Percentiles rank a stretch among this genome's conserved stretches.
phyloP scores from a whole-genome alignment of 2,797 vertebrate genomes.

The Malacoctenus gilli region DNA sequence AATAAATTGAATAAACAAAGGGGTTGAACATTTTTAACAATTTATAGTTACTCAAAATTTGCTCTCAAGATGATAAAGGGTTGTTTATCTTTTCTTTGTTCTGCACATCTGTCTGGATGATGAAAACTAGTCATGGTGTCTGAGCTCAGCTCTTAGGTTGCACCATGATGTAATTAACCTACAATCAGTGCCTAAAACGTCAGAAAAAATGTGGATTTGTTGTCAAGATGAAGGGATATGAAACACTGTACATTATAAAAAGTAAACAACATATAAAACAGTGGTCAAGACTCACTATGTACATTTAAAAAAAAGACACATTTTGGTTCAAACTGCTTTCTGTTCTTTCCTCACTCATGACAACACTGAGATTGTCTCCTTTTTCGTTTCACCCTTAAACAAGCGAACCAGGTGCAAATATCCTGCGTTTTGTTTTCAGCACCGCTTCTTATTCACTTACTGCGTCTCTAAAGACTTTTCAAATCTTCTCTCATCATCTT shows the following conservation, averaged over 20 bases:
- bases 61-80: too few relatives aligned
- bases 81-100: too few relatives aligned
- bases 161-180: background rate
- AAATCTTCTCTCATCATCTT: constrained; percentile 11
- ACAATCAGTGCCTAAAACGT: background rate
- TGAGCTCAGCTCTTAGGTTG: too few relatives aligned
- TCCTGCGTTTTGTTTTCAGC: constrained; percentile 9
- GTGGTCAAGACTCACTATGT: constrained; percentile 59
- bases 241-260: constrained; percentile 20
- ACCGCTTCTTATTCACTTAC: background rate
- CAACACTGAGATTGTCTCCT: constrained; percentile 31
- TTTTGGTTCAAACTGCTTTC: constrained; percentile 13
- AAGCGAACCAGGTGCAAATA: constrained; percentile 4
- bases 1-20: too few relatives aligned
- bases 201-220: background rate
- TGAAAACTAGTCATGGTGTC: background rate
- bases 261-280: constrained; percentile 58
- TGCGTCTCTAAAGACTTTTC: constrained; percentile 25
- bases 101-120: too few relatives aligned
- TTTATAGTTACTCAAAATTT: too few relatives aligned
- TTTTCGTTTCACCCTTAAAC: background rate
- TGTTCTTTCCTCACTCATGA: constrained; percentile 27
- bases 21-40: too few relatives aligned
- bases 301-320: constrained; percentile 51
- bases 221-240: constrained; percentile 14